phyloP scores from a whole-genome alignment of 64 coral and sea anemone species.

The Acropora tenuis region DNA sequence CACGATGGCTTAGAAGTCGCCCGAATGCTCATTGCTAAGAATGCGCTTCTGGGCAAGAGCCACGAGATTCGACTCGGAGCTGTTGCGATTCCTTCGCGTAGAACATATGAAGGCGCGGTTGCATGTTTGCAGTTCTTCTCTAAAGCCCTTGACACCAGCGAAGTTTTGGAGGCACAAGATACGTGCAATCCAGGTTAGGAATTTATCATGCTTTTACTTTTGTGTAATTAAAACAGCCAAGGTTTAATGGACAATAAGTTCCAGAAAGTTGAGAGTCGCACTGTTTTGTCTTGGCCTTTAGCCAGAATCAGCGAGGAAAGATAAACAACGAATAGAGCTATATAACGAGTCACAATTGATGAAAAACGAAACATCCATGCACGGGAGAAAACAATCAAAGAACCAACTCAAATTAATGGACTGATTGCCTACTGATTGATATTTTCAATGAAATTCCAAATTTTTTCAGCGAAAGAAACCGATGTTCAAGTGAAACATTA shows the following conservation, averaged over 20 bases:
- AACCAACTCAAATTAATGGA: too few species aligned
- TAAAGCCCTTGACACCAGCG: constrained; percentile 33
- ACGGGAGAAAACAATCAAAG: too few species aligned
- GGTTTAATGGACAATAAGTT: too few species aligned
- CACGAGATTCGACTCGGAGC: constrained; percentile 64
- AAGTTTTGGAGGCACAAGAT: constrained; percentile 33
- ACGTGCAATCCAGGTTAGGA: constrained; percentile 63
- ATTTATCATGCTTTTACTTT: background rate
- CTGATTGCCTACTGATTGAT: too few species aligned
- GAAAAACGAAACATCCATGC: too few species aligned
- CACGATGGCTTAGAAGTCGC: constrained; percentile 48
- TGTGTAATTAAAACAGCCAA: background rate
- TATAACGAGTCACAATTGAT: too few species aligned
- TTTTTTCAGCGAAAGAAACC: too few species aligned
- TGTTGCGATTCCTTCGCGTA: background rate
- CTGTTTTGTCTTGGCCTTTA: too few species aligned
- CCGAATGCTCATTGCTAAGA: constrained; percentile 17
- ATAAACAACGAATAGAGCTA: too few species aligned
- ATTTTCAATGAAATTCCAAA: too few species aligned
- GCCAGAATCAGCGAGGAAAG: background rate
- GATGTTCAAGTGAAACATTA: too few species aligned
- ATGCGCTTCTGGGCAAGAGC: constrained; percentile 48
- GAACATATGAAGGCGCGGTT: constrained; percentile 45
- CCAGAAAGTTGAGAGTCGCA: too few species aligned
- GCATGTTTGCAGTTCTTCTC: constrained; percentile 75